A percentile compares a stretch with the other conserved stretches of the same genome.
These are phyloP conservation scores for Labeo calbasu DNA, from an alignment of 2,797 vertebrate species.

Conservation along the genomic window DNA sequence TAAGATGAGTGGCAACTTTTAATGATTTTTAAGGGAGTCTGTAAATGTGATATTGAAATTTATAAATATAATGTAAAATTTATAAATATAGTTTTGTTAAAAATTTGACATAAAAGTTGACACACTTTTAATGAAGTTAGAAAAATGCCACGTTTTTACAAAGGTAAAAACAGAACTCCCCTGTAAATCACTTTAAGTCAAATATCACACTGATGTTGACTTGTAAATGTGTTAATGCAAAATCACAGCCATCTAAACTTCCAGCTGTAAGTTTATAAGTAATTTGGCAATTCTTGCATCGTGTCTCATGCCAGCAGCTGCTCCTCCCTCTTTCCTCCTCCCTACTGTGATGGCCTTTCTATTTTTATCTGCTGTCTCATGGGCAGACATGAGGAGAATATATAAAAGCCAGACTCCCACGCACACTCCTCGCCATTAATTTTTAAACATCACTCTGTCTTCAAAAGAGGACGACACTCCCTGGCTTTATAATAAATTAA, in stretches of 20 bases:
- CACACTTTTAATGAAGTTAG: too few species aligned
- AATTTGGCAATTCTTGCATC: not conserved
- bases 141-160: too few species aligned
- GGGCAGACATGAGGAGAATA: slow-evolving; percentile 40
- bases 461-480: slow-evolving; percentile 25
- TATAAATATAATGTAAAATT: too few species aligned
- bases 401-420: slow-evolving; percentile 39
- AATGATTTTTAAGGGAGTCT: too few species aligned
- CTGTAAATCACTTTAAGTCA: too few species aligned
- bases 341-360: slow-evolving; percentile 32
- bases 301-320: not conserved
- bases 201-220: too few species aligned
- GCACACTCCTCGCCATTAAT: slow-evolving; percentile 41
- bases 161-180: too few species aligned
- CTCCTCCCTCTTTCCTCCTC: not conserved
- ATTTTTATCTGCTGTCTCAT: slow-evolving; percentile 56
- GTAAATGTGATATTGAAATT: too few species aligned
- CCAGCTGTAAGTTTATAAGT: not conserved
- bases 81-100: too few species aligned
- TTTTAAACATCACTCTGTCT: slow-evolving; percentile 50
- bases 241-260: not conserved
- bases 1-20: too few species aligned
- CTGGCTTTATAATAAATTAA: slow-evolving; percentile 38
- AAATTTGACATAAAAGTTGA: too few species aligned
- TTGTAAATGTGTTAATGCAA: not conserved